Percentiles rank a stretch among this genome's conserved stretches.
phyloP scores from a whole-genome alignment of 2,888 invertebrate genomes.

The Plagodis pulveraria region DNA sequence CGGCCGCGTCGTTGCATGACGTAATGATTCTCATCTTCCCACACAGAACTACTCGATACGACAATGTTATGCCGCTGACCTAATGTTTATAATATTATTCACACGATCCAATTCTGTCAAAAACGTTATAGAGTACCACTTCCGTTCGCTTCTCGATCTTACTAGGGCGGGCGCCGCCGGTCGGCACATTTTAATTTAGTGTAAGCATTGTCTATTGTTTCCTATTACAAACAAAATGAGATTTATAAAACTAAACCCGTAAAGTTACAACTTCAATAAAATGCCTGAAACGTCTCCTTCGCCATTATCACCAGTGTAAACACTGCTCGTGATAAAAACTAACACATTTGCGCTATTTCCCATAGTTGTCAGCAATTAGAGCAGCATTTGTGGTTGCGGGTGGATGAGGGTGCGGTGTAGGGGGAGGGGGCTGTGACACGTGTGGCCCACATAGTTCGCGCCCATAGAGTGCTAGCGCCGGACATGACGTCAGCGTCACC shows the following conservation, averaged over 20 bases:
- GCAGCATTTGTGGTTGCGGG: constrained; percentile 61
- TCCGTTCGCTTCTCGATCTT: constrained; percentile 56
- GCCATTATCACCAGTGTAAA: constrained; percentile 70
- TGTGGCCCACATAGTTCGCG: constrained; percentile 79
- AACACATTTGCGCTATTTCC: constrained; percentile 77
- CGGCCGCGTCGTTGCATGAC: constrained; percentile 46
- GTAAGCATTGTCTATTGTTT: too few species aligned
- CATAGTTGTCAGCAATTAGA: constrained; percentile 81
- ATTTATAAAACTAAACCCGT: constrained; percentile 34
- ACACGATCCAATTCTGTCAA: constrained; percentile 71
- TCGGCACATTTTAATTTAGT: constrained; percentile 28
- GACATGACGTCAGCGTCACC: constrained; percentile 68
- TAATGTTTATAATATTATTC: constrained; percentile 71
- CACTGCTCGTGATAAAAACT: constrained; percentile 68
- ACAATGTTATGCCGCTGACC: constrained; percentile 56
- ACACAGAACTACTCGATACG: constrained; percentile 53
- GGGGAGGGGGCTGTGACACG: constrained; percentile 64
- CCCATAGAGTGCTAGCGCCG: constrained; percentile 71
- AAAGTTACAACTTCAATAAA: constrained; percentile 41
- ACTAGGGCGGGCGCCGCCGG: constrained; percentile 39
- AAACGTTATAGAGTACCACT: constrained; percentile 55
- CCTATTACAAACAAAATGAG: too few species aligned
- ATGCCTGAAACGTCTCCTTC: constrained; percentile 49
- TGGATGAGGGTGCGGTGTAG: constrained; percentile 39
- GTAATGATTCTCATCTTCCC: constrained; percentile 52